Percentiles rank a stretch among this genome's conserved stretches.
phyloP scores from a whole-genome alignment of 2,113 vertebrate species.

The Heliornis fulica region DNA sequence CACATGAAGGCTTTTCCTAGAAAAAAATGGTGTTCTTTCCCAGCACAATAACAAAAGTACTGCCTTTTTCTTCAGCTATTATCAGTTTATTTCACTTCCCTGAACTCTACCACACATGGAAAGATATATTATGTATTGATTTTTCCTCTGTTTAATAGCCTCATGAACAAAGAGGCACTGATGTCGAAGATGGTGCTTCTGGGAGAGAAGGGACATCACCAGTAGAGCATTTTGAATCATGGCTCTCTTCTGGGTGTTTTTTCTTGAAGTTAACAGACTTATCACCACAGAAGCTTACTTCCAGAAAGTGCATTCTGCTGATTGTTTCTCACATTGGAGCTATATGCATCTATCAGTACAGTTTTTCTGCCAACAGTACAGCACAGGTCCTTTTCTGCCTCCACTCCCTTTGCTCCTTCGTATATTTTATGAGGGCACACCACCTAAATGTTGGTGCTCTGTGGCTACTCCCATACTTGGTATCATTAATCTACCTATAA shows the following conservation, averaged over 20 bases:
- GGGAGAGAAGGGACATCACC: not conserved
- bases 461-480: not conserved
- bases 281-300: not conserved
- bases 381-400: not conserved
- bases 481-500: constrained; percentile 8
- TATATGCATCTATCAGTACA: not conserved
- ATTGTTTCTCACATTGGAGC: not conserved
- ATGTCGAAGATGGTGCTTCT: not conserved
- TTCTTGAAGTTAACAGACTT: not conserved
- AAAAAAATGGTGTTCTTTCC: constrained; percentile 13
- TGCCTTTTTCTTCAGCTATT: not conserved
- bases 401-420: not conserved
- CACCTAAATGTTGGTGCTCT: not conserved
- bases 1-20: not conserved
- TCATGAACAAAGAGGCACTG: constrained; percentile 16
- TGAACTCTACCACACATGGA: not conserved
- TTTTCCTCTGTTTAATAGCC: constrained; percentile 43
- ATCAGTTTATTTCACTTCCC: constrained; percentile 3
- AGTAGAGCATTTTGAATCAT: not conserved
- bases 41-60: not conserved
- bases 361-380: not conserved
- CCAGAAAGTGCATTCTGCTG: not conserved
- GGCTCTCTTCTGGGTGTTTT: not conserved
- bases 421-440: not conserved
- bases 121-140: constrained; percentile 74